Evolutionary conservation across 2,113 vertebrate genomes (phyloP), one percentile per base, ranked within the genome.

Genomic region (Pachypanchax playfairii): DNA sequence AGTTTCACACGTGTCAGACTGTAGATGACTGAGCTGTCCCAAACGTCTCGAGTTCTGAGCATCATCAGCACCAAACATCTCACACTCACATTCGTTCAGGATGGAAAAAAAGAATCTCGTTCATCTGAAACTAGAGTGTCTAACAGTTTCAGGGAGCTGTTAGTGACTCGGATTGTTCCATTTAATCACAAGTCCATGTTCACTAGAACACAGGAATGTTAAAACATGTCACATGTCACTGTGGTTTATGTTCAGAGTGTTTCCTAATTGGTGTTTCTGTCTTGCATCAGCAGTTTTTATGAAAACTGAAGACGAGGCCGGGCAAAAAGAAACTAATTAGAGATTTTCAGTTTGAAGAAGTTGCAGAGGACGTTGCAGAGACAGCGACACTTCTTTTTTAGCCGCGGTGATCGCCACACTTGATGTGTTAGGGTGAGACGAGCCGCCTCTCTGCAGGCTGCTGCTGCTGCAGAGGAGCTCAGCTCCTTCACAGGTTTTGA

Each of bases 301-400:
- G 5, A 25, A 21, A 13, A n/a, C n/a, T n/a, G n/a, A 49, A 6
- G 21, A 11, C 5, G 46, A 10, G 55, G 53, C 9, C 0, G 13
- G 2, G 25, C n/a, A 49, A 14, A 50, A 55, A 35, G 52, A 81
- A 75, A 49, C 49, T 3, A 58, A 24, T 50, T 13, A 0, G 13
- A 63, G 31, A 72, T 11, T 61, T 47, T 61, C 6, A 22, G 4
- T 69, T 75, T 65, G 51, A 70, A 44, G 65, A 73, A 44, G 66
- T 72, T 5, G 10, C 12, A 39, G 8, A 3, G 3, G 10, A 18
- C 46, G 15, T 57, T 17, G n/a, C 6, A 1, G 25, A 44, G 17
- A 57, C 22, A 49, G 36, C 10, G 15, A 20, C 33, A 48, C 11
- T 20, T 12, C 49, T 31, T 41, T 39, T 26, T 44, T n/a, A 7